Conservation (phyloP, 2,888 invertebrate genomes). For the Sturmia bella region DNA sequence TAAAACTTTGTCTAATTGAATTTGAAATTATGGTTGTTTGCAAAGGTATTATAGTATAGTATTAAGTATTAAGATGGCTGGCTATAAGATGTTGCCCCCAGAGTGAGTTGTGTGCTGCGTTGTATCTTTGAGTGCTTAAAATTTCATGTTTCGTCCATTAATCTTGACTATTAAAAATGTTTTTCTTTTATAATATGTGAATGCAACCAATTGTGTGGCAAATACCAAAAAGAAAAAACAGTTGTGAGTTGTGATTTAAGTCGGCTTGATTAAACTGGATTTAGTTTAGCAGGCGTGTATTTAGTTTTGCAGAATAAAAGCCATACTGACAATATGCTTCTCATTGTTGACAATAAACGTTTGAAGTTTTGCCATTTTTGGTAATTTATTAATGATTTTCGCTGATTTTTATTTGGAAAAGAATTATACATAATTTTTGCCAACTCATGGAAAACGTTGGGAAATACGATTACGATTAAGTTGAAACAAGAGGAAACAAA, state of each 20-base stretch:
- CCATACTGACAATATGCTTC: no score
- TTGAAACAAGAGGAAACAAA: background rate
- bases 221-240: conserved; percentile 11
- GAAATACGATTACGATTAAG: conserved; percentile 5
- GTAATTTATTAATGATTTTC: conserved; percentile 47
- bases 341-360: background rate
- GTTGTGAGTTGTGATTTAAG: conserved; percentile 21
- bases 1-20: conserved; percentile 44
- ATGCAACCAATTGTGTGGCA: conserved; percentile 43
- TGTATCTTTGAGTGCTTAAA: conserved; percentile 23
- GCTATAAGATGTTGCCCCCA: conserved; percentile 24
- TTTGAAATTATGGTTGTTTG: conserved; percentile 38
- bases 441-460: conserved; percentile 20
- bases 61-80: background rate
- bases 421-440: conserved; percentile 30
- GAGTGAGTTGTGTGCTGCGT: no score
- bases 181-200: conserved; percentile 22
- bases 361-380: conserved; percentile 47
- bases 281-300: conserved; percentile 8
- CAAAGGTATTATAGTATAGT: no score
- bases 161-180: conserved; percentile 51
- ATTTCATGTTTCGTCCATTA: conserved; percentile 51
- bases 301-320: no score
- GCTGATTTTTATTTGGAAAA: conserved; percentile 1
- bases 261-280: conserved; percentile 38